Conservation (phyloP, 1,140 invertebrate species). For the Halyomorpha halys region DNA sequence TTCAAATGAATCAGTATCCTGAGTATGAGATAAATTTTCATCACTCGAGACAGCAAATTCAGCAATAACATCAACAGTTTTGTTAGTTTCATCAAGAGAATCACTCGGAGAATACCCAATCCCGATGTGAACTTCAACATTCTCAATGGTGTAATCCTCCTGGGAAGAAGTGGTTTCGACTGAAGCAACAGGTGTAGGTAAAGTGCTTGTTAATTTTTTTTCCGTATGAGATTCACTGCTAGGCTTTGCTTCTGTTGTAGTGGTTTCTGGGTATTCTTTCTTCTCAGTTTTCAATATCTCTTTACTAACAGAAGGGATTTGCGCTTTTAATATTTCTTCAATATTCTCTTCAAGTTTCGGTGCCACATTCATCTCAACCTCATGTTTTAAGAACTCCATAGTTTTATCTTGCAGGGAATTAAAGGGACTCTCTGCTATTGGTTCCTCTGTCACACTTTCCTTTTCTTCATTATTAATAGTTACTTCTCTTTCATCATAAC, state of each 20-base stretch:
- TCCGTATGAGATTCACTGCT: not conserved
- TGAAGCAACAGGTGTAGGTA: constrained; percentile 3
- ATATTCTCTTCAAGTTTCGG: not conserved
- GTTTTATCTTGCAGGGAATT: too few relatives aligned
- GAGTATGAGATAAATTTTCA: not conserved
- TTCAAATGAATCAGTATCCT: constrained; percentile 8
- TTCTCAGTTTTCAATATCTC: not conserved
- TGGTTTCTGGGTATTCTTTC: too few relatives aligned
- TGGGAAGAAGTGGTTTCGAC: constrained; percentile 13
- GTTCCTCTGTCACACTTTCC: too few relatives aligned
- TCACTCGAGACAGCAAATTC: not conserved
- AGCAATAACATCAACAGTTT: not conserved
- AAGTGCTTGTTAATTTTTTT: not conserved
- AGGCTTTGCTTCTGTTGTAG: too few relatives aligned
- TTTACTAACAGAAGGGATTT: not conserved
- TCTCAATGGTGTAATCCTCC: constrained; percentile 9
- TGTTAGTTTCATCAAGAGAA: constrained; percentile 5
- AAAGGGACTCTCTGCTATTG: too few relatives aligned
- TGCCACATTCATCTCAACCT: not conserved
- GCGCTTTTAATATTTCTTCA: not conserved
- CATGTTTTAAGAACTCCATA: not conserved
- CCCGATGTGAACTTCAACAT: constrained; percentile 8
- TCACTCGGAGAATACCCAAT: not conserved
- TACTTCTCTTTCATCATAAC: too few relatives aligned
- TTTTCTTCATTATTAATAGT: too few relatives aligned